A percentile compares a stretch with the other conserved stretches of the same genome.
Conservation (phyloP, 2,797 vertebrate genomes). For the Phoxinus dragarum region DNA sequence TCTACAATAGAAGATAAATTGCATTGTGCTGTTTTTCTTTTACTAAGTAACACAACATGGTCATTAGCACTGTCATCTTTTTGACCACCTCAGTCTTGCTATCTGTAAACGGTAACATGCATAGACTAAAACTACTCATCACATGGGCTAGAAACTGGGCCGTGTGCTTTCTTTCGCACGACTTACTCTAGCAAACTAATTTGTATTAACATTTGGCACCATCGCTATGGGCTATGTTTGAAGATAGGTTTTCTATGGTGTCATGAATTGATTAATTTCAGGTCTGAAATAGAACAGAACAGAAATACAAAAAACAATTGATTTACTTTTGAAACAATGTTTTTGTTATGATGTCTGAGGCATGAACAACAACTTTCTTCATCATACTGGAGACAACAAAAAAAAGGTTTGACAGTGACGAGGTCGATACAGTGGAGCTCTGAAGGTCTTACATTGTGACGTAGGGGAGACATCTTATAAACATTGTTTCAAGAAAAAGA, state of each 20-base stretch:
- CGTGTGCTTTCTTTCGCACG: neutral
- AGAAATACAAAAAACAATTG: slow-evolving; percentile 39
- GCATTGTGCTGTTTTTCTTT: slow-evolving; percentile 33
- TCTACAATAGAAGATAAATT: slow-evolving; percentile 11
- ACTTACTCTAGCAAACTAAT: neutral
- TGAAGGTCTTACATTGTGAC: slow-evolving; percentile 44
- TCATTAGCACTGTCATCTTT: slow-evolving; percentile 3
- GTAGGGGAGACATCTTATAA: slow-evolving; percentile 60
- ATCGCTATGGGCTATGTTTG: neutral
- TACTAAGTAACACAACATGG: slow-evolving; percentile 11
- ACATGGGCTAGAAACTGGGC: neutral
- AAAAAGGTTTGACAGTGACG: slow-evolving; percentile 17
- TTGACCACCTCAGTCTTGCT: slow-evolving; percentile 9
- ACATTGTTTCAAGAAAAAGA: slow-evolving; percentile 61
- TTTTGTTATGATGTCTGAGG: slow-evolving; percentile 17
- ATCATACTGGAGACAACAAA: neutral
- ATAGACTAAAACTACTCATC: slow-evolving; percentile 40
- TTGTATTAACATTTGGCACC: slow-evolving; percentile 27
- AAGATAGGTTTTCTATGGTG: neutral
- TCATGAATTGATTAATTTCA: slow-evolving; percentile 4
- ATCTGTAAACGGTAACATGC: slow-evolving; percentile 39
- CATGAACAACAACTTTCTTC: slow-evolving; percentile 9
- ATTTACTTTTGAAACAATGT: slow-evolving; percentile 33
- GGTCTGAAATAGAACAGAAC: neutral
- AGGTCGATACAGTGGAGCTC: slow-evolving; percentile 26